Evolutionary conservation across 2,888 invertebrate genomes (phyloP).

Genomic region (Xestobium rufovillosum): DNA sequence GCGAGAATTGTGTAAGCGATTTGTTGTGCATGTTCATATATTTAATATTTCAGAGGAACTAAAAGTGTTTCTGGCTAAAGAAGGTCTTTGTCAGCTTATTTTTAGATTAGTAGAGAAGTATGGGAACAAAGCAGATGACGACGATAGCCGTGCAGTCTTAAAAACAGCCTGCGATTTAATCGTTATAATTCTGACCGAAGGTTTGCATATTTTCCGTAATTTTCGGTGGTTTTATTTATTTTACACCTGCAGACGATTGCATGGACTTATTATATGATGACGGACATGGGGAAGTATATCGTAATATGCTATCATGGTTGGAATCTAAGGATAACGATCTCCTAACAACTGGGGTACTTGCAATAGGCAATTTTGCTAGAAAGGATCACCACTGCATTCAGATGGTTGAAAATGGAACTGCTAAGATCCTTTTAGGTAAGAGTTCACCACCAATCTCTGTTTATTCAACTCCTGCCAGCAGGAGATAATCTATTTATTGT

Average conservation of each 20-base stretch:
- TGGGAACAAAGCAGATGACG: slow-evolving; percentile 53
- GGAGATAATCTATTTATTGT: no score
- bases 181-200: slow-evolving; percentile 77
- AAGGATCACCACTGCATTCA: slow-evolving; percentile 76
- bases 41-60: slow-evolving; percentile 57
- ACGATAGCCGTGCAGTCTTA: slow-evolving; percentile 60
- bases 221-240: slow-evolving; percentile 9
- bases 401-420: slow-evolving; percentile 73
- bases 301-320: slow-evolving; percentile 70
- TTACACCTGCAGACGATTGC: slow-evolving; percentile 62
- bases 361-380: slow-evolving; percentile 84
- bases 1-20: slow-evolving; percentile 3
- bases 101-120: slow-evolving; percentile 66
- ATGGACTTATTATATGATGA: slow-evolving; percentile 77
- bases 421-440: slow-evolving; percentile 59
- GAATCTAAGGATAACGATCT: slow-evolving; percentile 65
- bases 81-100: slow-evolving; percentile 68
- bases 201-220: slow-evolving; percentile 42
- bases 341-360: slow-evolving; percentile 74
- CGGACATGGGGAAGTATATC: slow-evolving; percentile 64
- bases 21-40: slow-evolving; percentile 10
- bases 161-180: slow-evolving; percentile 82
- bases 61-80: slow-evolving; percentile 66
- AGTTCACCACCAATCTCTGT: slow-evolving; percentile 11
- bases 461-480: slow-evolving; percentile 1